Base-by-base conservation (phyloP, 2,113 vertebrate species). In the Eurystomus gularis region DNA sequence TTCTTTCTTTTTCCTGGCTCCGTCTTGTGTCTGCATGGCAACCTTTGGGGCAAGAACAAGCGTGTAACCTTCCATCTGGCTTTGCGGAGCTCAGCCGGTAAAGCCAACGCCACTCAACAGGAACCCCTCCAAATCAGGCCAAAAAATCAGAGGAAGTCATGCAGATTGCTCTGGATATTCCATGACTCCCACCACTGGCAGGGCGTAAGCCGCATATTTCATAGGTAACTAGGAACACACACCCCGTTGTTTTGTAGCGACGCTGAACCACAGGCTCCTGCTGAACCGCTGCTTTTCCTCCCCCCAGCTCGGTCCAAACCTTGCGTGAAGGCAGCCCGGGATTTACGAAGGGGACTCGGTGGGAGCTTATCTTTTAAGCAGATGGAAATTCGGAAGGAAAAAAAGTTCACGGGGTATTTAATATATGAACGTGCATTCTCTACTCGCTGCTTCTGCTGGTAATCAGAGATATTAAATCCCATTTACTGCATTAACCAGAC, bases 181-280 rank as follows among this genome's bases (percentile, higher is more conserved):
- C 96, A 95, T 94, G 92, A 96, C 91, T 92, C 60, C 55, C 83
- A 75, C 35, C 0, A 6, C 86, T 94, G 90, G 92, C 94, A 92
- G 83, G 88, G 62, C 23, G 9, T 6, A 58, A 94, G 86, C 90
- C 65, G 68, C 94, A 68, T 93, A 65, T 72, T 95, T 96, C 73
- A 79, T 82, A 95, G 90, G 95, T 95, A 95, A 95, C 95, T 79
- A 95, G 77, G 95, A 79, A 94, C 81, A 97, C 94, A 97, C 87
- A 80, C 55, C 40, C 52, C 6, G 86, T 61, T 95, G 96, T 96
- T 97, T 96, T 86, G 88, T 94, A 96, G 96, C 72, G 94, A 96
- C 83, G 69, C 89, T 42, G 17, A 33, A 19, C 69, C 73, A 61
- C 2, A 6, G 40, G 83, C 75, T 87, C 72, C 70, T 35, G 73